These are phyloP conservation scores for Galendromus occidentalis DNA, from an alignment of 1,140 invertebrate genomes.

Conservation along the genomic window DNA sequence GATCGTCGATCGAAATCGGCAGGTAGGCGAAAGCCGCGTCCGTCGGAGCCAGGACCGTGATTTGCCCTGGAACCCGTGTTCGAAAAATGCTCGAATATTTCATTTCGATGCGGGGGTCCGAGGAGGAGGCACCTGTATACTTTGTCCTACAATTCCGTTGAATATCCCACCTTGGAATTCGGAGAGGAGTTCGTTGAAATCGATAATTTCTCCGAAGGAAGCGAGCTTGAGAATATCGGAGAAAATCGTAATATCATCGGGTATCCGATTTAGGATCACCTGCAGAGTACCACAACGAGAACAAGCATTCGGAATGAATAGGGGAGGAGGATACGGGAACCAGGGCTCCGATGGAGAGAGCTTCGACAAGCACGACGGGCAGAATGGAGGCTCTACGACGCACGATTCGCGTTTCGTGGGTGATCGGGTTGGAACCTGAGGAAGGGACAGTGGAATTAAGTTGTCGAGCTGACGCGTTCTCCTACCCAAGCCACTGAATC, in stretches of 20 bases:
- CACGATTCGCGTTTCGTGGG: background rate
- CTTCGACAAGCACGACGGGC: background rate
- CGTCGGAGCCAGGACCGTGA: background rate
- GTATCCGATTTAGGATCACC: background rate
- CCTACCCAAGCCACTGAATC: too few relatives aligned
- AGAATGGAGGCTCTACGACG: background rate
- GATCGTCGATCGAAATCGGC: constrained; percentile 9
- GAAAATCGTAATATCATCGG: background rate
- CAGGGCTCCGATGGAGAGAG: constrained; percentile 6
- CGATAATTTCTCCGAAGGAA: background rate
- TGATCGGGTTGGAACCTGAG: background rate
- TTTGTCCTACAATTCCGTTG: too few relatives aligned
- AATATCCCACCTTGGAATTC: background rate
- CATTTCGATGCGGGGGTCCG: too few relatives aligned
- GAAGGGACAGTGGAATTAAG: too few relatives aligned
- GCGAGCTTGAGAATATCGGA: constrained; percentile 4
- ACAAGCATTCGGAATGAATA: background rate
- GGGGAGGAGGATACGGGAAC: background rate
- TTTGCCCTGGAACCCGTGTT: background rate
- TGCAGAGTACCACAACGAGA: background rate
- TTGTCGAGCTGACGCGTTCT: too few relatives aligned
- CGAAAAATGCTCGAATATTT: too few relatives aligned
- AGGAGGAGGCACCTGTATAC: too few relatives aligned
- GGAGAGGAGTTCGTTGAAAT: background rate
- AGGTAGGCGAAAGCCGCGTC: constrained; percentile 2